Percentiles rank a stretch among this genome's conserved stretches.
Conservation (phyloP, 2,888 invertebrate species). For the Thysanoteuthis rhombus region DNA sequence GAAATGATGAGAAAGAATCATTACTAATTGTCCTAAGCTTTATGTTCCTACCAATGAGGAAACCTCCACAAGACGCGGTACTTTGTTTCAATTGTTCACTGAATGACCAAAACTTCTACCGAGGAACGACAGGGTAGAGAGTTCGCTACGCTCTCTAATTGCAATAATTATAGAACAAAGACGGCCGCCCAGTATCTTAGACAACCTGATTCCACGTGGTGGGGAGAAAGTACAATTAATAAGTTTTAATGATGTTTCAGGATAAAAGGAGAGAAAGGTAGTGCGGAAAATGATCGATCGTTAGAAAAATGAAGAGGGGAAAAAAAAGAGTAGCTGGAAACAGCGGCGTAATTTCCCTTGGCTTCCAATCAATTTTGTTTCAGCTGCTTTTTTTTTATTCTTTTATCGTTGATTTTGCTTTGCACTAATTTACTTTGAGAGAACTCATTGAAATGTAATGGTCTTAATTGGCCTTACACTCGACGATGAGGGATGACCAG, state of each 20-base stretch:
- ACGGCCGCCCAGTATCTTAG: background rate
- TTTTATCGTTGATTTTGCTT: background rate
- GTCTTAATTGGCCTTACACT: background rate
- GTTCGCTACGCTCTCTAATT: background rate
- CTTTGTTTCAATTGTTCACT: background rate
- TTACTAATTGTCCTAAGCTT: background rate
- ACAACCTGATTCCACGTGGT: background rate
- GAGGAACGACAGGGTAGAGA: background rate
- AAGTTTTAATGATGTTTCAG: no score
- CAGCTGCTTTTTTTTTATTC: no score
- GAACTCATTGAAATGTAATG: background rate
- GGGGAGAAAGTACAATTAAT: background rate
- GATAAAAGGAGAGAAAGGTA: no score
- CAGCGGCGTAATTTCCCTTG: no score
- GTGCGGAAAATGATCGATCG: no score
- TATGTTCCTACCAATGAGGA: background rate
- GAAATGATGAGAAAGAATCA: background rate
- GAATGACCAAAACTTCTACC: background rate
- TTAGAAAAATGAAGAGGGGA: no score
- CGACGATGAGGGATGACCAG: no score
- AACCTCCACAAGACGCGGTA: background rate
- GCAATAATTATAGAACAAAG: slow-evolving; percentile 12
- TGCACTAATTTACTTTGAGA: background rate
- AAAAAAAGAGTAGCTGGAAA: no score
- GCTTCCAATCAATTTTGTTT: no score